These are phyloP conservation scores for Blera fallax DNA, from an alignment of 2,888 invertebrate genomes.

Conservation along the genomic window DNA sequence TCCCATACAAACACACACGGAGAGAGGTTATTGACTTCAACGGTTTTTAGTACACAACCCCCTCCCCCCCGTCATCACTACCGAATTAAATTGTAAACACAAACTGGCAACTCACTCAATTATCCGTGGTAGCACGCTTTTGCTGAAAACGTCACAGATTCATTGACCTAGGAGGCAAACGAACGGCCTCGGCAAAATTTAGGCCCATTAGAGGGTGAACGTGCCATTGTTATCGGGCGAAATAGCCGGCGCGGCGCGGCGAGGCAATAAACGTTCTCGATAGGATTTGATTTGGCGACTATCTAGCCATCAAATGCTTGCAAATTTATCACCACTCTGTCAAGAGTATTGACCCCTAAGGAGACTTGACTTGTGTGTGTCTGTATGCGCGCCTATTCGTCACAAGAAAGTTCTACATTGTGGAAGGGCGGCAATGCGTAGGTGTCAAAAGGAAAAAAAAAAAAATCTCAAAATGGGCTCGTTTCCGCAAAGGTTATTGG, in stretches of 20 bases:
- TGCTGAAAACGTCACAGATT: conserved; percentile 35
- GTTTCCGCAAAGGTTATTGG: conserved; percentile 54
- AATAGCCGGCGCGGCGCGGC: not conserved
- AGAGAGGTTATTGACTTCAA: conserved; percentile 52
- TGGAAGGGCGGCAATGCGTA: conserved; percentile 39
- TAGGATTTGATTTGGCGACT: conserved; percentile 35
- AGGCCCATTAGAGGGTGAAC: conserved; percentile 31
- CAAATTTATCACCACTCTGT: conserved; percentile 48
- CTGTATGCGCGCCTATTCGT: not conserved
- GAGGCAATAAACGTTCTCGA: conserved; percentile 1
- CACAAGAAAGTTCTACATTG: conserved; percentile 3
- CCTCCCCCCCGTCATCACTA: not conserved
- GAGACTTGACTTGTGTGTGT: not conserved
- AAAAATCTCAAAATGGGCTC: not conserved
- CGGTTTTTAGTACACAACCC: conserved; percentile 12
- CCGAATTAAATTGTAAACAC: conserved; percentile 23
- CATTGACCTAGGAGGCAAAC: conserved; percentile 68
- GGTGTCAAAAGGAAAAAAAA: conserved; percentile 23
- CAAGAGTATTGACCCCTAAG: conserved; percentile 56
- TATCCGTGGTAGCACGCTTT: conserved; percentile 33
- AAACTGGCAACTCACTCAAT: conserved; percentile 13
- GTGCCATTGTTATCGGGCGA: not conserved
- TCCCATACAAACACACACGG: not conserved
- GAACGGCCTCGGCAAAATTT: conserved; percentile 42
- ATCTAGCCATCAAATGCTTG: conserved; percentile 49